Base-by-base conservation (phyloP, 2,113 vertebrate genomes). In the Strix aluco region DNA sequence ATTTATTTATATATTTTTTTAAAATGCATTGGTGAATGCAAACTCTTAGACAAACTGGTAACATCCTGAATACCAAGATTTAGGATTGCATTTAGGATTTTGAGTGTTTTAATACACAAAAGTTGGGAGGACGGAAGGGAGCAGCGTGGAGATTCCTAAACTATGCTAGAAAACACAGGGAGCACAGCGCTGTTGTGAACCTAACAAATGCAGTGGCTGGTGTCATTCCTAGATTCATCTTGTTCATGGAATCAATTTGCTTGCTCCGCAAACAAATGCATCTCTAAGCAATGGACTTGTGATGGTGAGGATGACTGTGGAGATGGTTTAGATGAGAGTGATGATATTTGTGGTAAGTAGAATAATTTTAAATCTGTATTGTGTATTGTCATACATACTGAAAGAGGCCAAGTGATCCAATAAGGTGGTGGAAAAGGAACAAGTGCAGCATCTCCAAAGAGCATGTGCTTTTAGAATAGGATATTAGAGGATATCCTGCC, bases 171-270 rank as follows among this genome's bases (percentile, higher is more conserved):
- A 81, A 30, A 1, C 1, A 6, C 54, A 57, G 15, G 51, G 71
- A 58, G 7, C 1, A 11, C 51, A 21, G 78, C 36, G 10, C 5
- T 65, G 32, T 4, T 74, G 14, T 15, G 40, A 90, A 8, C 18
- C 78, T 72, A 40, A 86, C 65, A 79, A 83, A 72, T 21, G 81
- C 38, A 88, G 71, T 58, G 71, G 30, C 88, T 81, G 91, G 8
- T 92, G 67, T 96, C 84, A 6, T 86, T 78, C 94, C 66, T 90
- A 99, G 99, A 99, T 97, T 99, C 99, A 0, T 99, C 99, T 49
- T 99, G 99, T 92, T 98, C 99, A 3, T 99, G 99, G 99, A 99
- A 99, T 96, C 99, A 99, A 25, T 99, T 99, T 94, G 99, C 99
- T 81, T 99, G 99, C 97, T 99, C 99, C 38, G 98, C 99, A 84